Conservation (phyloP, 2,888 invertebrate genomes). For the Drosophila quinaria region DNA sequence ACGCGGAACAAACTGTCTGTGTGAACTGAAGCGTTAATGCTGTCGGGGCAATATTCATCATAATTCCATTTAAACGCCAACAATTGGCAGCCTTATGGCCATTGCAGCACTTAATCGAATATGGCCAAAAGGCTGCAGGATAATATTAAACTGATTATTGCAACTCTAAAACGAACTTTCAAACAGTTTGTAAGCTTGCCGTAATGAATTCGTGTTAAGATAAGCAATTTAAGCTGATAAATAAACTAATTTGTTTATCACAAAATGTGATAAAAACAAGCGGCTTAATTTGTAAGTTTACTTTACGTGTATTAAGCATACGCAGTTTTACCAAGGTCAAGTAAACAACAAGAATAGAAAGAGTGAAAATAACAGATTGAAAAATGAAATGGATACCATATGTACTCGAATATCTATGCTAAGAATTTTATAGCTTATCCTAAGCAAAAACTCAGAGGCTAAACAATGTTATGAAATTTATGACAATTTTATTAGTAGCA, state of each 20-base stretch:
- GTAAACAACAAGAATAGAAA: not conserved
- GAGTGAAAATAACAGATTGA: not conserved
- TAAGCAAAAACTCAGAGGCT: not conserved
- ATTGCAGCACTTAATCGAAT: slow-evolving; percentile 36
- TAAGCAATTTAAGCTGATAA: slow-evolving; percentile 30
- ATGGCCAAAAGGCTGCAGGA: slow-evolving; percentile 8
- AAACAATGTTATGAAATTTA: not conserved
- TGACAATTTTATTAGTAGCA: too few relatives aligned
- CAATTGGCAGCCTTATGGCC: slow-evolving; percentile 16
- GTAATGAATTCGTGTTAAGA: slow-evolving; percentile 22
- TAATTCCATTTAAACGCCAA: slow-evolving; percentile 31
- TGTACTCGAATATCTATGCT: not conserved
- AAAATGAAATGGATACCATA: not conserved
- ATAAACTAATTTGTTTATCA: slow-evolving; percentile 36
- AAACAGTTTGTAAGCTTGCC: not conserved
- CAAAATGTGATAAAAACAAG: slow-evolving; percentile 38
- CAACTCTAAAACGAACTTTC: slow-evolving; percentile 7
- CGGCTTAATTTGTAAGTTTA: slow-evolving; percentile 25
- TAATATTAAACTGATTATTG: slow-evolving; percentile 30
- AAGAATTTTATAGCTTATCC: not conserved
- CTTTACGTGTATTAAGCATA: slow-evolving; percentile 26
- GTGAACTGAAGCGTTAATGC: slow-evolving; percentile 9
- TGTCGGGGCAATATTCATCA: slow-evolving; percentile 37
- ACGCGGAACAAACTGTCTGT: slow-evolving; percentile 17
- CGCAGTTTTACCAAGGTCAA: slow-evolving; percentile 28